Evolutionary conservation across 2,113 vertebrate genomes (phyloP).

Genomic region (Psilopsiagon aymara): DNA sequence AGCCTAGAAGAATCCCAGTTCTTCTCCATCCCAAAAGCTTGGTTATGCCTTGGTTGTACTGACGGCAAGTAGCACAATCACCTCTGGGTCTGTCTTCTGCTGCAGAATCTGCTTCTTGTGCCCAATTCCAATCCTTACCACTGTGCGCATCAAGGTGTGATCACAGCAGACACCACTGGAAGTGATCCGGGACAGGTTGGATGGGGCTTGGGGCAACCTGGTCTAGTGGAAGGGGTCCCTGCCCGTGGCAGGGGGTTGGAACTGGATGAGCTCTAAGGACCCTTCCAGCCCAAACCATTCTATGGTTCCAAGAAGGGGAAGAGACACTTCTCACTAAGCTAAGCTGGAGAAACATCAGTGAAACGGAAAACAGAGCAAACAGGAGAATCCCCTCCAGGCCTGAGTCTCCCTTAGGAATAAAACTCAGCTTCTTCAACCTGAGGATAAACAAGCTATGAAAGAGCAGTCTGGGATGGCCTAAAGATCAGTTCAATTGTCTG

Average conservation of each 20-base stretch:
- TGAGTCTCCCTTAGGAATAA: neutral
- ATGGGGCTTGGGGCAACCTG: neutral
- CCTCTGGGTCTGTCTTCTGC: neutral
- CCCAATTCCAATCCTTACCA: conserved; percentile 13
- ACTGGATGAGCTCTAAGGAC: neutral
- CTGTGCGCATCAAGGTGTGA: conserved; percentile 32
- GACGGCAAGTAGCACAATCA: neutral
- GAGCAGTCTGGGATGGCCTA: neutral
- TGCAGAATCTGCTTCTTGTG: conserved; percentile 54
- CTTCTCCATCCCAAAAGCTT: neutral
- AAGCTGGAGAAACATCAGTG: neutral
- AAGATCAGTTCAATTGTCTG: neutral
- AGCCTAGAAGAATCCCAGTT: neutral
- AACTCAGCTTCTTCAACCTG: neutral
- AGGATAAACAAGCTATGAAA: neutral
- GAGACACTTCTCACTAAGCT: conserved; percentile 38
- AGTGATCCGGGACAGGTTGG: neutral
- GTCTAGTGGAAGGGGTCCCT: neutral
- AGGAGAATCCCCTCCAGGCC: neutral
- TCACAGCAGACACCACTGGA: neutral
- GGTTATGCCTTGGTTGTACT: neutral
- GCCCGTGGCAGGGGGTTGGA: neutral
- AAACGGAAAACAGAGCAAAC: neutral
- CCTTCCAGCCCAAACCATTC: neutral
- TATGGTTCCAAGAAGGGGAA: neutral